Evolutionary conservation across 2,888 invertebrate genomes (phyloP).

Genomic region (Bhutanitis thaidina): DNA sequence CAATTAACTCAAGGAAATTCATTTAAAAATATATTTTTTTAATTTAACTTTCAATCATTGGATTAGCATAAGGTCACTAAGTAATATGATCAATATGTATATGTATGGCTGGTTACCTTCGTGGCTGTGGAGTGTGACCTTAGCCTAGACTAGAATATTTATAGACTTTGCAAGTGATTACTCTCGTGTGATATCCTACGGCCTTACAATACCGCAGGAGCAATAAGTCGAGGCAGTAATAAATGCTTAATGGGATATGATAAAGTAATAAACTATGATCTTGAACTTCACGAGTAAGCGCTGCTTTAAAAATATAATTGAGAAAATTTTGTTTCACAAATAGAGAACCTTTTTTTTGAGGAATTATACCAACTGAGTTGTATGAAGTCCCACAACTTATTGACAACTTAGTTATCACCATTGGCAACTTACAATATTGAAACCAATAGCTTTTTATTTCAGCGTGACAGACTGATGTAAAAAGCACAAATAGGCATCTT

Average conservation of each 20-base stretch:
- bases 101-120: conserved; percentile 16
- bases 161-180: conserved; percentile 14
- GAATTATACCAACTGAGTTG: no score
- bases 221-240: conserved; percentile 13
- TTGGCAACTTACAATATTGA: no score
- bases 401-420: no score
- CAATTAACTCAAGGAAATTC: no score
- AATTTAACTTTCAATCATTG: background rate
- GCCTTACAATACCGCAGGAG: conserved; percentile 11
- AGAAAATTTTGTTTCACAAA: no score
- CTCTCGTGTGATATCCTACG: conserved; percentile 19
- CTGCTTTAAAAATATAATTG: no score
- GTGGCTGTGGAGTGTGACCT: conserved; percentile 16
- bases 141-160: conserved; percentile 19
- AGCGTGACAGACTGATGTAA: no score
- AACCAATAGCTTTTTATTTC: no score
- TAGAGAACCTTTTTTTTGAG: no score
- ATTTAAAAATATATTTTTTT: no score
- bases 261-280: conserved; percentile 6
- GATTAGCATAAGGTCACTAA: conserved; percentile 1
- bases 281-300: conserved; percentile 5
- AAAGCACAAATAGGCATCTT: no score
- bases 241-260: conserved; percentile 14
- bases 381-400: no score
- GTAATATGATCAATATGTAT: conserved; percentile 8